Evolutionary conservation across 1,140 invertebrate species (phyloP).

Genomic region (Ostrea denselamellosa): DNA sequence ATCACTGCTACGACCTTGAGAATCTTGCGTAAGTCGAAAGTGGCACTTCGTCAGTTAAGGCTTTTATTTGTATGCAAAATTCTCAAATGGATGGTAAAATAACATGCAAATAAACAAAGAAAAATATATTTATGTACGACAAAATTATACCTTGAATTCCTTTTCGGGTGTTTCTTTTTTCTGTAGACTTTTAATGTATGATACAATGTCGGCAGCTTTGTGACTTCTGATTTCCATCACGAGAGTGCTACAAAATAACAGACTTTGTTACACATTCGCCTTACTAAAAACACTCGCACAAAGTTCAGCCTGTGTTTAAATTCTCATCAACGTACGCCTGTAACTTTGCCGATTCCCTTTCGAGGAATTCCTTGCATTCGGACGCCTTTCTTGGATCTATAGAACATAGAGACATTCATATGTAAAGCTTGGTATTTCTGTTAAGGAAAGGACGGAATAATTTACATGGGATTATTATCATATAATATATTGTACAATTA

Average conservation of each 20-base stretch:
- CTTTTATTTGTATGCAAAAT: too few relatives aligned
- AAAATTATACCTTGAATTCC: conserved; percentile 16
- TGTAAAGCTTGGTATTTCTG: too few relatives aligned
- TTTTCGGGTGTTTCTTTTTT: background rate
- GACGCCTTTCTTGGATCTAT: conserved; percentile 7
- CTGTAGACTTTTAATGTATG: conserved; percentile 30
- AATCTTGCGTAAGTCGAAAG: too few relatives aligned
- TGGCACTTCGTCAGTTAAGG: too few relatives aligned
- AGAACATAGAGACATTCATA: too few relatives aligned
- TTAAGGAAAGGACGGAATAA: background rate
- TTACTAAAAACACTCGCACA: too few relatives aligned
- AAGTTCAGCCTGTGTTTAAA: background rate
- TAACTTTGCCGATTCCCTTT: conserved; percentile 41
- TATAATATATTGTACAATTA: background rate
- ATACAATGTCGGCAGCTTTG: conserved; percentile 44
- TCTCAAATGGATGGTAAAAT: too few relatives aligned
- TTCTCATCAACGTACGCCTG: background rate
- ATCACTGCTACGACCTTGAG: too few relatives aligned
- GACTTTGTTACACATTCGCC: too few relatives aligned
- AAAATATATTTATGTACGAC: background rate
- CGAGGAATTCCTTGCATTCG: background rate
- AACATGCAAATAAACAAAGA: background rate
- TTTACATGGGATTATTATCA: background rate
- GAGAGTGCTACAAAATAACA: conserved; percentile 13
- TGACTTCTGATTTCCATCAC: conserved; percentile 40